Evolutionary conservation across 2,113 vertebrate genomes (phyloP).

Genomic region (Takifugu bimaculatus): DNA sequence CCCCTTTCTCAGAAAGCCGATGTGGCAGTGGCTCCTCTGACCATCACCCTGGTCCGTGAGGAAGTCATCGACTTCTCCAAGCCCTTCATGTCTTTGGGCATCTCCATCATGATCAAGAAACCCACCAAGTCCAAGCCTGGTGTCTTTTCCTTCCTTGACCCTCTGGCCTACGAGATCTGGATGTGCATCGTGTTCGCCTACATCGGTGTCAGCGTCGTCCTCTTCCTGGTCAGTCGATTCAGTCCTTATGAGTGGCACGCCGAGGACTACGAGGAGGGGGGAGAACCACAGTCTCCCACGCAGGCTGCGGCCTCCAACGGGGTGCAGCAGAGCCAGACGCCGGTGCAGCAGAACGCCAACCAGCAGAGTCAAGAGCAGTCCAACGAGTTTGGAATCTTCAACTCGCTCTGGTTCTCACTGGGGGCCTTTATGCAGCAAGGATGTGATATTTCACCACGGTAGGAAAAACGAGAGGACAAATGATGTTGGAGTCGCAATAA

Average conservation of each 20-base stretch:
- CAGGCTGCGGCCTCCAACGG: constrained; percentile 64
- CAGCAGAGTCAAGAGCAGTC: constrained; percentile 78
- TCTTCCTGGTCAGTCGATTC: constrained; percentile 98
- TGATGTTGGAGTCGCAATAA: background rate
- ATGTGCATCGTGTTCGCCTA: constrained; percentile 99
- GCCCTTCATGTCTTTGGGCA: constrained; percentile 97
- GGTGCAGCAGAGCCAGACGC: constrained; percentile 83
- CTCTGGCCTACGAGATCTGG: constrained; percentile 98
- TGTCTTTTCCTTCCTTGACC: constrained; percentile 97
- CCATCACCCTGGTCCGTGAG: constrained; percentile 95
- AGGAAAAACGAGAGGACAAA: constrained; percentile 18
- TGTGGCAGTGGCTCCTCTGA: constrained; percentile 93
- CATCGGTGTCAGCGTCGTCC: constrained; percentile 97
- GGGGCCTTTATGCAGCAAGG: constrained; percentile 99
- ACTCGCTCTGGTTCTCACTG: constrained; percentile 97
- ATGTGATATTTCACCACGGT: constrained; percentile 99
- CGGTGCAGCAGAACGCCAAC: constrained; percentile 79
- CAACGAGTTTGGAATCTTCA: constrained; percentile 99
- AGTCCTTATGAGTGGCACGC: constrained; percentile 98
- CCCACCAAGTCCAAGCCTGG: constrained; percentile 98
- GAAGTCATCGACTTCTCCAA: constrained; percentile 99
- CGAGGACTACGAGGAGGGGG: constrained; percentile 89
- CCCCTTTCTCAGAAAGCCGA: constrained; percentile 85
- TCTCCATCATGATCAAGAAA: constrained; percentile 99
- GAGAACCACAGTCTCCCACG: constrained; percentile 79